Percentiles rank a stretch among this genome's conserved stretches.
phyloP scores from a whole-genome alignment of 2,797 vertebrate genomes.

The Enoplosus armatus region DNA sequence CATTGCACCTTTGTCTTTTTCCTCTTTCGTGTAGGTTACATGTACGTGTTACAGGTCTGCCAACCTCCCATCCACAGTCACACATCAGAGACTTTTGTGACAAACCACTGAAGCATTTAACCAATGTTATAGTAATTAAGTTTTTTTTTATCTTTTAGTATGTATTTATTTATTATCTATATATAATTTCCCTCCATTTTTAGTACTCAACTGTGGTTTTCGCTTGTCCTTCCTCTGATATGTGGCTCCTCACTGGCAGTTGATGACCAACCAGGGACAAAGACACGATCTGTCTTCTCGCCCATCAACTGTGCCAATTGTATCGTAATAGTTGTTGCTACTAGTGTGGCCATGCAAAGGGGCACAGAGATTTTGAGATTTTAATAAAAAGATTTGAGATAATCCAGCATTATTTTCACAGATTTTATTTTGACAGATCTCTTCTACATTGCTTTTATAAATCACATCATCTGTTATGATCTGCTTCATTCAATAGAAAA shows the following conservation, averaged over 20 bases:
- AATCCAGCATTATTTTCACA: not conserved
- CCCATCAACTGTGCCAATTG: not conserved
- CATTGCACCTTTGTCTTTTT: not conserved
- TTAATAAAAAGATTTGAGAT: not conserved
- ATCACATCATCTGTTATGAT: not conserved
- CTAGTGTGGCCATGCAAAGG: not conserved
- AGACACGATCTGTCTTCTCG: not conserved
- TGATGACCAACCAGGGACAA: not conserved
- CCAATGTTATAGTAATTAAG: not conserved
- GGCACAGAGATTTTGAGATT: not conserved
- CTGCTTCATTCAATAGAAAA: not conserved
- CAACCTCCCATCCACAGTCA: constrained; percentile 3
- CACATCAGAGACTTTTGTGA: not conserved
- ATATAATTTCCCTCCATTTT: not conserved
- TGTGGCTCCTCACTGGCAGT: not conserved
- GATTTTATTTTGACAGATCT: too few species aligned
- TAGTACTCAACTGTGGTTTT: not conserved
- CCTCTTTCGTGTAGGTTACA: not conserved
- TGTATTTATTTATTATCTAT: constrained; percentile 24
- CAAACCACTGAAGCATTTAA: not conserved
- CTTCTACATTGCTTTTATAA: constrained; percentile 2
- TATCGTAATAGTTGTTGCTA: not conserved
- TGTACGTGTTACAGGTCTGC: not conserved
- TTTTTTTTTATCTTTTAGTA: constrained; percentile 30
- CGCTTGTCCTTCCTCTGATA: not conserved